These are phyloP conservation scores for Ochlodes sylvanus DNA, from an alignment of 2,888 invertebrate species.

Conservation along the genomic window DNA sequence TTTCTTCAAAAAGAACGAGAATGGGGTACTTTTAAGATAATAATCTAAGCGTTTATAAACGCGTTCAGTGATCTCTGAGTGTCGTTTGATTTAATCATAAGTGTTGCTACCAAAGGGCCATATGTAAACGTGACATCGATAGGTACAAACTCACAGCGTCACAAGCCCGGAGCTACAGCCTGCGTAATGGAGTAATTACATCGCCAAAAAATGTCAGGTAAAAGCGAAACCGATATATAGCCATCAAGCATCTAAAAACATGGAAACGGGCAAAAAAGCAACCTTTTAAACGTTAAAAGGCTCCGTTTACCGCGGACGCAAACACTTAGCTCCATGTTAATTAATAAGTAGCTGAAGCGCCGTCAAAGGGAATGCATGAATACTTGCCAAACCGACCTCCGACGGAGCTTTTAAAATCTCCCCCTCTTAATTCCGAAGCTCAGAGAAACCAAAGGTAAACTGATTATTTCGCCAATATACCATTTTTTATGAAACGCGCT, in stretches of 20 bases:
- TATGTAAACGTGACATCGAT: background rate
- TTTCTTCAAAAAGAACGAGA: no score
- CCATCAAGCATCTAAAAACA: conserved; percentile 78
- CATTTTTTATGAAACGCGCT: conserved; percentile 58
- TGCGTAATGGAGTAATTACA: conserved; percentile 59
- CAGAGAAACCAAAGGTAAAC: conserved; percentile 81
- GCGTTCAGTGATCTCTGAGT: background rate
- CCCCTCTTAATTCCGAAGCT: conserved; percentile 74
- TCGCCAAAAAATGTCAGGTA: conserved; percentile 69
- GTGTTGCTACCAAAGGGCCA: background rate
- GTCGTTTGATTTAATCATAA: background rate
- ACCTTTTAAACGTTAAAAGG: conserved; percentile 83
- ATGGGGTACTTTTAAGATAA: no score
- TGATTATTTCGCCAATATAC: conserved; percentile 78
- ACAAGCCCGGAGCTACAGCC: conserved; percentile 1
- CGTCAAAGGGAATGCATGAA: conserved; percentile 85
- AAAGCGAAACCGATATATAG: conserved; percentile 75
- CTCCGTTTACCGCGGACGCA: conserved; percentile 83
- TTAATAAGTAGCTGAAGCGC: conserved; percentile 82
- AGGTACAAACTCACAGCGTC: background rate
- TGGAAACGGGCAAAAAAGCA: conserved; percentile 69
- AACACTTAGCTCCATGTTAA: conserved; percentile 83
- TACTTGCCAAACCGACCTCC: conserved; percentile 77
- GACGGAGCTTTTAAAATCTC: conserved; percentile 80
- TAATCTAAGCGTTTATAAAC: no score